phyloP scores from a whole-genome alignment of 2,888 invertebrate genomes.

The Dicranocentrus wangi region DNA sequence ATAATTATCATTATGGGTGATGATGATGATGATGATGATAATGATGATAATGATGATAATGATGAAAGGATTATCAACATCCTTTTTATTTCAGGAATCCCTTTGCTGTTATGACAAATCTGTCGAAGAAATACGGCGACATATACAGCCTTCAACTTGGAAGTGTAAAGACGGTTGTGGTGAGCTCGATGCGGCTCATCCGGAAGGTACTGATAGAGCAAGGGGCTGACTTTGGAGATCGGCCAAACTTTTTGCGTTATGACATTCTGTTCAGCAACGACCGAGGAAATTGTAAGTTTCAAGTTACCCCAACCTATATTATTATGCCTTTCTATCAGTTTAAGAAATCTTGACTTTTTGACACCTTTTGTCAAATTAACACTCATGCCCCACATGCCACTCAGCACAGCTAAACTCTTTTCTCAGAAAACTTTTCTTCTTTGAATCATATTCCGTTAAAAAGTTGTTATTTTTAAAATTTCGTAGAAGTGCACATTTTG shows the following conservation, averaged over 20 bases:
- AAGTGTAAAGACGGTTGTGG: slow-evolving; percentile 70
- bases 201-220: slow-evolving; percentile 72
- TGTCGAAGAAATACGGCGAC: slow-evolving; percentile 70
- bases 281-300: slow-evolving; percentile 87
- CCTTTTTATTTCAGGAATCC: slow-evolving; percentile 68
- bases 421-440: no score
- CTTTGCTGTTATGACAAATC: slow-evolving; percentile 69
- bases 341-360: no score
- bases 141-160: slow-evolving; percentile 72
- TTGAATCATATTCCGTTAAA: slow-evolving; percentile 18
- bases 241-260: slow-evolving; percentile 87
- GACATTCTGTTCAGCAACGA: slow-evolving; percentile 89
- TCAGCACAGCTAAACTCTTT: not conserved
- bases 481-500: slow-evolving; percentile 22
- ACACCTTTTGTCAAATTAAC: not conserved
- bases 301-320: not conserved
- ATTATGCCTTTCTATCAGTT: not conserved
- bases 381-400: not conserved
- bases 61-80: slow-evolving; percentile 22
- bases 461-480: slow-evolving; percentile 41
- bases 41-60: slow-evolving; percentile 28
- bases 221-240: slow-evolving; percentile 86
- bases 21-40: slow-evolving; percentile 17
- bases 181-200: slow-evolving; percentile 71
- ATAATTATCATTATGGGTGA: slow-evolving; percentile 30